These are phyloP conservation scores for Hestina assimilis DNA, from an alignment of 1,140 invertebrate genomes.

Conservation along the genomic window DNA sequence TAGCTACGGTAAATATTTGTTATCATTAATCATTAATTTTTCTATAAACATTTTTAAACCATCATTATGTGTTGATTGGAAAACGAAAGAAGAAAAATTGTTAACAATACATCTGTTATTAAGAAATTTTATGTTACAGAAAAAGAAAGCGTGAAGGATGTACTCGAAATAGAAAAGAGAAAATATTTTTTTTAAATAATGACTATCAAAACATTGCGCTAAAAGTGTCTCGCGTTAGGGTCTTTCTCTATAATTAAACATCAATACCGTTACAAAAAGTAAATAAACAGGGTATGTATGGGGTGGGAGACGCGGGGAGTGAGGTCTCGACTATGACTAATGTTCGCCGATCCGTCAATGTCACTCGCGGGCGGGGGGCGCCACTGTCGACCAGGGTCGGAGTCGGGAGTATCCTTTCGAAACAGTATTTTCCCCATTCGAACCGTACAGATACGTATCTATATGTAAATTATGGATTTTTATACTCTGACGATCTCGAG, in stretches of 20 bases:
- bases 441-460: constrained; percentile 63
- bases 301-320: constrained; percentile 43
- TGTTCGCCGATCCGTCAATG: constrained; percentile 70
- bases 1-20: constrained; percentile 24
- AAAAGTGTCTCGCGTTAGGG: constrained; percentile 65
- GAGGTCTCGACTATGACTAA: constrained; percentile 75
- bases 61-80: constrained; percentile 6
- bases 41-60: not conserved
- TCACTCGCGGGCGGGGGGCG: constrained; percentile 67
- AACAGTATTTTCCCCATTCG: constrained; percentile 67
- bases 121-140: not conserved
- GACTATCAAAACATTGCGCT: constrained; percentile 55
- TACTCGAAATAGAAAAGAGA: constrained; percentile 16
- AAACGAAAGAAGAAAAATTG: constrained; percentile 16
- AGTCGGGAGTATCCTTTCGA: constrained; percentile 60
- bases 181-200: constrained; percentile 19
- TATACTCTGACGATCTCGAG: constrained; percentile 33
- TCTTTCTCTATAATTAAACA: constrained; percentile 75
- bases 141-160: constrained; percentile 16
- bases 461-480: constrained; percentile 67
- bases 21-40: constrained; percentile 8
- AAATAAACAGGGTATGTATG: constrained; percentile 73
- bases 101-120: constrained; percentile 11
- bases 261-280: constrained; percentile 78
- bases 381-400: constrained; percentile 61